Conservation (phyloP, 2,888 invertebrate genomes). For the Leptopilina myrica region DNA sequence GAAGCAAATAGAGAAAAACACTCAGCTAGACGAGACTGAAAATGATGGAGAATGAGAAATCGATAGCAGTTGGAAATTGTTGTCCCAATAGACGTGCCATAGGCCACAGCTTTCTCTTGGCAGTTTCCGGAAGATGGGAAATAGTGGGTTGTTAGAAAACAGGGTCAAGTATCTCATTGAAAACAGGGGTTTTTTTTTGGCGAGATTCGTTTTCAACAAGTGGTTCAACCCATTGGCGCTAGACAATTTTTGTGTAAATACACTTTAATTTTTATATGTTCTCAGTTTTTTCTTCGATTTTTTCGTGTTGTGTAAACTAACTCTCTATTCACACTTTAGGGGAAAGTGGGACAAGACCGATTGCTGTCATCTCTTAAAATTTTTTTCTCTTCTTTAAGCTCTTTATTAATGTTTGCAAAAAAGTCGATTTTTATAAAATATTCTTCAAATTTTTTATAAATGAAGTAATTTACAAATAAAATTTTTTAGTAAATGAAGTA, state of each 20-base stretch:
- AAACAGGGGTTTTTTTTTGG: constrained; percentile 9
- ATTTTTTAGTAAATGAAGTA: no score
- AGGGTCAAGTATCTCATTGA: constrained; percentile 5
- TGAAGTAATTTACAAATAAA: no score
- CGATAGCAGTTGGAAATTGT: constrained; percentile 29
- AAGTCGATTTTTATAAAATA: no score
- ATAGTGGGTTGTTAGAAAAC: constrained; percentile 6
- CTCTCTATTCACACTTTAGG: no score
- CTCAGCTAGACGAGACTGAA: constrained; percentile 12
- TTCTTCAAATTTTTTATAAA: no score
- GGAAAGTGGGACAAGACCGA: no score
- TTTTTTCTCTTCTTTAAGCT: no score
- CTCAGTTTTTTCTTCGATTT: neutral
- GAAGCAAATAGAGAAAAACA: constrained; percentile 37
- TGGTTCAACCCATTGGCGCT: constrained; percentile 26
- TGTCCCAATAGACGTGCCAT: constrained; percentile 36
- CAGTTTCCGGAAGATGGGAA: constrained; percentile 10
- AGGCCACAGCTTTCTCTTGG: constrained; percentile 15
- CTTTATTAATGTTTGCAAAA: no score
- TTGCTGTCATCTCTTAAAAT: no score
- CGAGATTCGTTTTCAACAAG: constrained; percentile 34
- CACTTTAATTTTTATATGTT: neutral
- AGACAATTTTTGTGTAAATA: neutral
- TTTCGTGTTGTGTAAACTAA: no score
- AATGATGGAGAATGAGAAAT: constrained; percentile 23